Conservation (phyloP, 1,140 invertebrate species). For the Drosophila rhopaloa region DNA sequence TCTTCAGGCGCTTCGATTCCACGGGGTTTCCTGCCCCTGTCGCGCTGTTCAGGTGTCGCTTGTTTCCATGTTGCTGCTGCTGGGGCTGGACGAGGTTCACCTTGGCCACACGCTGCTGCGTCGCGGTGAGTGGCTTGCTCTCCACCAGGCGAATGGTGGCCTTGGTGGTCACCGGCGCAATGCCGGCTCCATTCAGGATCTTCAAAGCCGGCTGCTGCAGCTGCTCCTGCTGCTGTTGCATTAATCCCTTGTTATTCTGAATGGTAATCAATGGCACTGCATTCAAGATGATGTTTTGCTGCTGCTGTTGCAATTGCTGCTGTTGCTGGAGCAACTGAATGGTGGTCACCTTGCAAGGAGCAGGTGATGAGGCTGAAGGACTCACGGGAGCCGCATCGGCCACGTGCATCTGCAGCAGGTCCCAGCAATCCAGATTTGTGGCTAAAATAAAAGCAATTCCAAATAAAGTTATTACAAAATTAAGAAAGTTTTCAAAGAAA, state of each 20-base stretch:
- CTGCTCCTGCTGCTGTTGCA: constrained; percentile 59
- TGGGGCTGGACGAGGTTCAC: constrained; percentile 47
- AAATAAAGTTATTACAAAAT: neutral
- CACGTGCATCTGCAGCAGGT: constrained; percentile 80
- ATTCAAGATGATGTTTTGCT: constrained; percentile 77
- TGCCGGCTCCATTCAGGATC: constrained; percentile 56
- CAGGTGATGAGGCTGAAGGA: constrained; percentile 65
- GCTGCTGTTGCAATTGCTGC: constrained; percentile 57
- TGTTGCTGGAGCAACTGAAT: constrained; percentile 63
- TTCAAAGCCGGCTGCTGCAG: constrained; percentile 64
- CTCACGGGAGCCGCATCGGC: constrained; percentile 56
- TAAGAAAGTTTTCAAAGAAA: constrained; percentile 12
- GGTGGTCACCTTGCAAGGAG: constrained; percentile 56
- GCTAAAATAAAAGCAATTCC: constrained; percentile 50
- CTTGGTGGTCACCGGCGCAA: constrained; percentile 56
- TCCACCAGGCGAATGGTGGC: constrained; percentile 69
- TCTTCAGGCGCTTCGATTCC: constrained; percentile 77
- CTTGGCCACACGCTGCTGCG: constrained; percentile 39
- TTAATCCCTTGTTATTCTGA: constrained; percentile 67
- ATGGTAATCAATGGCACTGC: constrained; percentile 83
- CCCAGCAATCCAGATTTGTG: constrained; percentile 79
- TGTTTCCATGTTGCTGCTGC: constrained; percentile 67
- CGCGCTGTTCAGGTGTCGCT: constrained; percentile 67
- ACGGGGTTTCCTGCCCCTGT: constrained; percentile 42
- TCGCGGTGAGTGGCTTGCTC: constrained; percentile 40